These are phyloP conservation scores for Desmodus rotundus DNA, from an alignment of 2,113 vertebrate genomes.

Conservation along the genomic window DNA sequence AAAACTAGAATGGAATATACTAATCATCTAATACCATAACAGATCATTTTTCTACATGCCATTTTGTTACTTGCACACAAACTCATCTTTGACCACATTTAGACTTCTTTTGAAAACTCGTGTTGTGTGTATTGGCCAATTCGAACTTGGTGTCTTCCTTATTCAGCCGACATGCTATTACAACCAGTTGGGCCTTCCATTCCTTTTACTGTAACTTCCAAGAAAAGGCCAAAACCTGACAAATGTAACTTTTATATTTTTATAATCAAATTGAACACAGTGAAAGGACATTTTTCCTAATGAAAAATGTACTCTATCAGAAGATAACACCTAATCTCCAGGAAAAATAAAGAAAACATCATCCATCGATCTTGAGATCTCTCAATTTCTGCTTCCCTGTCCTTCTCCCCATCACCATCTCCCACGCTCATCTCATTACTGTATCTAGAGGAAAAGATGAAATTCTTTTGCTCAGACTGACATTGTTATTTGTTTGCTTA, in stretches of 20 bases:
- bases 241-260: constrained; percentile 1
- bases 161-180: background rate
- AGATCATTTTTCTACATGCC: background rate
- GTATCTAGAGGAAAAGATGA: background rate
- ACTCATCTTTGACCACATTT: background rate
- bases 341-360: background rate
- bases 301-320: background rate
- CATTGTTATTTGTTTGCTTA: background rate
- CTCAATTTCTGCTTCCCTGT: background rate
- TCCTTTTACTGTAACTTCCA: background rate
- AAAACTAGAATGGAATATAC: background rate
- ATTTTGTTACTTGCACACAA: background rate
- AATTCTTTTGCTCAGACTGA: background rate
- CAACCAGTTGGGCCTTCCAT: background rate
- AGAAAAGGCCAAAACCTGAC: background rate
- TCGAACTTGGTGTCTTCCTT: background rate
- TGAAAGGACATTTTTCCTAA: background rate
- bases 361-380: background rate
- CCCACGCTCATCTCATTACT: background rate
- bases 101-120: background rate
- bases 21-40: background rate
- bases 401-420: background rate
- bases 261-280: background rate
- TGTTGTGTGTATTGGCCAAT: background rate
- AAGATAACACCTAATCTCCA: background rate